Evolutionary conservation across 2,113 vertebrate species (phyloP).

Genomic region (Marmota monax): DNA sequence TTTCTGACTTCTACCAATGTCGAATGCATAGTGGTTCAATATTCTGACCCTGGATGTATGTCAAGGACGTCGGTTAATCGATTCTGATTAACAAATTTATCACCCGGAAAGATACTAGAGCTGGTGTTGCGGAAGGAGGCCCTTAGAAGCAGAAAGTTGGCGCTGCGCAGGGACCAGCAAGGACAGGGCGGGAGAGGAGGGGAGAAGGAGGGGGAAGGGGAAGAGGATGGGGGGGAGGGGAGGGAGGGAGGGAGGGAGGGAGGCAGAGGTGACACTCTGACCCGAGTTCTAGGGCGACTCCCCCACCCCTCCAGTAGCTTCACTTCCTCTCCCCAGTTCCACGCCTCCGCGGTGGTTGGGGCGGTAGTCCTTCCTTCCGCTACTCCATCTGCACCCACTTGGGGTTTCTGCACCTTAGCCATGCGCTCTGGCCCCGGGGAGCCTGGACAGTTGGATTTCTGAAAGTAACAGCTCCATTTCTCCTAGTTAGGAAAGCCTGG

Average conservation of each 20-base stretch:
- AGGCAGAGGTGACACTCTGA: not conserved
- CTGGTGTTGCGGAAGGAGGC: not conserved
- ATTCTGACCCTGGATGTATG: not conserved
- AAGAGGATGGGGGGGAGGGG: rapidly evolving
- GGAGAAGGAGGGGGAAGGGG: no score
- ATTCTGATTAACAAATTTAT: not conserved
- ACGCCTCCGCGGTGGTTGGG: rapidly evolving
- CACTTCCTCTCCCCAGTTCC: not conserved
- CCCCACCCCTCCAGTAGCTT: no score
- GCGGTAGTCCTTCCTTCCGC: not conserved
- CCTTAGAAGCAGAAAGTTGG: not conserved
- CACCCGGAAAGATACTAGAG: not conserved
- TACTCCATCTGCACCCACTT: not conserved
- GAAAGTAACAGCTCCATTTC: not conserved
- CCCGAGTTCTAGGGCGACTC: not conserved
- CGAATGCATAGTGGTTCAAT: not conserved
- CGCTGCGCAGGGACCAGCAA: no score
- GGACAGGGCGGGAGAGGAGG: no score
- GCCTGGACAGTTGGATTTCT: not conserved
- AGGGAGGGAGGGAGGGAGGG: rapidly evolving
- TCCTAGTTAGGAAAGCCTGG: not conserved
- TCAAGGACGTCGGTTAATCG: not conserved
- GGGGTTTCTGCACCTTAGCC: not conserved
- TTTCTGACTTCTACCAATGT: not conserved
- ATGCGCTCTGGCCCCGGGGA: not conserved